Base-by-base conservation (phyloP, 2,888 invertebrate species). In the Empis livida region DNA sequence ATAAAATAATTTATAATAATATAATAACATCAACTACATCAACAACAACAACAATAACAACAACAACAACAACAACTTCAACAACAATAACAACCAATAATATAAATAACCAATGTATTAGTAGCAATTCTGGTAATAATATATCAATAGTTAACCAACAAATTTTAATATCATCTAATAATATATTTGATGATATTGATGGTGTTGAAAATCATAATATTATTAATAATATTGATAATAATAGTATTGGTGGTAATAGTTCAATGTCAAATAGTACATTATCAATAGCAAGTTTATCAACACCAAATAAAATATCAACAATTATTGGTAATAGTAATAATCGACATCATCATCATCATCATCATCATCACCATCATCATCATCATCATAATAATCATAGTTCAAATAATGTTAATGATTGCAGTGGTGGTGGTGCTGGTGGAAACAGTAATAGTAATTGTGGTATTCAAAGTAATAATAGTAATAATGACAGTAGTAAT, bases 21-120 rank as follows among this genome's bases (percentile, higher is more conserved):
- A 15, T 37, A 37, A 5, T 9, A 35, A 35, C 32, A 51, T 46
- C 38, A 48, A 43, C 44, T 51, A 4, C 32, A 35, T 2, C 32
- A 51, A 47, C 38, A 46, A 43, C 44, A 52, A 44, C 41, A 52
- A 50, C 40, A 52, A 45, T 41, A 51, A 49, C 47, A 51, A 49
- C 43, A 39, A 17, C 44, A 51, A 44, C 43, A 51, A 38, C 32
- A 47, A 46, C 46, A 45, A 45, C 27, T 15, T n/a, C 30, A 4
- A 11, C 17, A 39, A 17, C 13, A 17, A 39, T 17, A 38, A 13
- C 11, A 17, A n/a, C n/a, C n/a, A n/a, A n/a, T n/a, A n/a, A 3
- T 16, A 38, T 8, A 37, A 10, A 15, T 38, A 27, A 27, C 9
- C 23, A 27, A 27, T 27, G 23, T 27, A 27, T 8, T 8, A 27